A percentile compares a stretch with the other conserved stretches of the same genome.
phyloP scores from a whole-genome alignment of 2,888 invertebrate species.

The Ichneumon xanthorius region DNA sequence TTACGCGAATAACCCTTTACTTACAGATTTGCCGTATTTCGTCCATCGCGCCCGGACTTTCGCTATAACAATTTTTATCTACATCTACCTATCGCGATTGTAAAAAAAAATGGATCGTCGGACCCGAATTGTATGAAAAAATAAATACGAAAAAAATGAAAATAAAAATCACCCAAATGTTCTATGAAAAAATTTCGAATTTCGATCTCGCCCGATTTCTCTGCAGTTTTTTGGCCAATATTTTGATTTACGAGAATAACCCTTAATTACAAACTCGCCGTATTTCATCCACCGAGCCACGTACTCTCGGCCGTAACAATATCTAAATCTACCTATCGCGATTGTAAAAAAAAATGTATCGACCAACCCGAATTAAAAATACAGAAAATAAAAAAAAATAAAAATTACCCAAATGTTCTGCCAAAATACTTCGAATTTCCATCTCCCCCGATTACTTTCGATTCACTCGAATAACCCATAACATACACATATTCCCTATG shows the following conservation, averaged over 20 bases:
- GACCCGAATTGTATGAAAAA: background rate
- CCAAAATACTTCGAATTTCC: background rate
- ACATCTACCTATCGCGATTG: background rate
- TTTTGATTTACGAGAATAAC: too few relatives aligned
- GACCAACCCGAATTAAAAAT: background rate
- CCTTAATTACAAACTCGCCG: background rate
- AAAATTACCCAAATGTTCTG: background rate
- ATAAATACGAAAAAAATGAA: background rate
- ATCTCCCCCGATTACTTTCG: background rate
- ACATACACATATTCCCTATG: slow-evolving; percentile 36
- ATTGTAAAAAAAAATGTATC: background rate
- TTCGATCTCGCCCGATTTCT: background rate
- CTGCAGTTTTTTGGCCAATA: background rate
- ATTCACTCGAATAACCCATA: too few relatives aligned
- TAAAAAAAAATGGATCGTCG: background rate
- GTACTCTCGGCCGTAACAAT: background rate
- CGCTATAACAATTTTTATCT: background rate
- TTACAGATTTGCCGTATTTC: slow-evolving; percentile 49
- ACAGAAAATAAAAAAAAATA: background rate
- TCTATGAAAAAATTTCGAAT: background rate
- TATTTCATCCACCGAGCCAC: slow-evolving; percentile 17
- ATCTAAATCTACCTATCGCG: background rate
- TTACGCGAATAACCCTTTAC: slow-evolving; percentile 44
- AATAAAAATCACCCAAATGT: background rate
- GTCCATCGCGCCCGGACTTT: background rate